A percentile compares a stretch with the other conserved stretches of the same genome.
These are phyloP conservation scores for Coilia nasus DNA, from an alignment of 2,797 vertebrate genomes.

Conservation along the genomic window DNA sequence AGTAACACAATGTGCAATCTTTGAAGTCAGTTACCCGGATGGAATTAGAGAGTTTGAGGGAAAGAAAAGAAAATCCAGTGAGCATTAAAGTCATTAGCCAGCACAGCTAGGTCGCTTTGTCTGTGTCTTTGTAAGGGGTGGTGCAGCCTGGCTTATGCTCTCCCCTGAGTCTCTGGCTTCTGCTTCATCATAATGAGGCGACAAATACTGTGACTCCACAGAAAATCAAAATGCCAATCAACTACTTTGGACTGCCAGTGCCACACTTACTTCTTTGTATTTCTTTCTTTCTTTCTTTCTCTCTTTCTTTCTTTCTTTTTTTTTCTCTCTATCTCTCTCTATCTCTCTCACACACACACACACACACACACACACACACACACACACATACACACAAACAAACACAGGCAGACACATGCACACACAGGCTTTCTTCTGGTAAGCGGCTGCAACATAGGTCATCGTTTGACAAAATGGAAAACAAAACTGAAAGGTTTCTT, in stretches of 20 bases:
- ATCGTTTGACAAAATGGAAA: too few species aligned
- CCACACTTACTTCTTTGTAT: too few species aligned
- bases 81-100: constrained; percentile 13
- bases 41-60: not conserved
- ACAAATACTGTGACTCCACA: not conserved
- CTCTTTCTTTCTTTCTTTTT: too few species aligned
- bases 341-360: too few species aligned
- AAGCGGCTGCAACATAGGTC: too few species aligned
- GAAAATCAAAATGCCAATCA: not conserved
- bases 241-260: not conserved
- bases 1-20: not conserved
- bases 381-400: too few species aligned
- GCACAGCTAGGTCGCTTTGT: not conserved
- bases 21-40: not conserved
- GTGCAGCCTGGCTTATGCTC: not conserved
- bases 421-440: too few species aligned
- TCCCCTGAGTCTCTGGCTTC: not conserved
- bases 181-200: not conserved
- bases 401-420: too few species aligned
- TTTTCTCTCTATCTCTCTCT: too few species aligned
- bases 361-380: too few species aligned
- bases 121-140: constrained; percentile 4
- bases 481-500: too few species aligned
- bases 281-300: too few species aligned
- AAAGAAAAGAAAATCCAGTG: not conserved